These are phyloP conservation scores for Hydrotaea diabolus DNA, from an alignment of 2,888 invertebrate species.

Conservation along the genomic window DNA sequence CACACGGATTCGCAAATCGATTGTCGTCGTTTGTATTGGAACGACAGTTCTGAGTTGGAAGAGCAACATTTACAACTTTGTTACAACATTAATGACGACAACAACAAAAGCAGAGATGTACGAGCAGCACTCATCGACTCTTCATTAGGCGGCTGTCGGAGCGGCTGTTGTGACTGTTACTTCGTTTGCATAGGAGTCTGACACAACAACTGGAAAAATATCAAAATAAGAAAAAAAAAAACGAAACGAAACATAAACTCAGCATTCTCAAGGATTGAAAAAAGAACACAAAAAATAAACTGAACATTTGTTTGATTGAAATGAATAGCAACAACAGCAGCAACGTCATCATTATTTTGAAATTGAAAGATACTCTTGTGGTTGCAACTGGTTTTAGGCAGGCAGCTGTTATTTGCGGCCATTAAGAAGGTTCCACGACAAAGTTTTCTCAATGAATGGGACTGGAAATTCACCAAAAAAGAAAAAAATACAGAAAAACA, in stretches of 20 bases:
- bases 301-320: conserved; percentile 63
- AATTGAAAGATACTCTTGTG: conserved; percentile 18
- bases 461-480: conserved; percentile 3
- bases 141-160: background rate
- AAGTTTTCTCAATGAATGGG: conserved; percentile 58
- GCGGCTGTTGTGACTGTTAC: background rate
- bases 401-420: conserved; percentile 53
- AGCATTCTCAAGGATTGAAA: conserved; percentile 29
- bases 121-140: background rate
- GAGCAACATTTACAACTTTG: conserved; percentile 2
- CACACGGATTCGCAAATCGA: background rate
- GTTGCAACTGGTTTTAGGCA: conserved; percentile 62
- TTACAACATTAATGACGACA: background rate
- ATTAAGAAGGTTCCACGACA: conserved; percentile 38
- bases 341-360: background rate
- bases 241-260: background rate
- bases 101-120: conserved; percentile 19
- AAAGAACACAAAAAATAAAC: conserved; percentile 17
- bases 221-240: background rate
- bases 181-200: conserved; percentile 14
- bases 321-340: conserved; percentile 1
- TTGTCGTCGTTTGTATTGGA: background rate
- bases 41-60: background rate
- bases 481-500: background rate
- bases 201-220: conserved; percentile 18